Evolutionary conservation across 2,113 vertebrate genomes (phyloP).

Genomic region (Aphelocoma coerulescens): DNA sequence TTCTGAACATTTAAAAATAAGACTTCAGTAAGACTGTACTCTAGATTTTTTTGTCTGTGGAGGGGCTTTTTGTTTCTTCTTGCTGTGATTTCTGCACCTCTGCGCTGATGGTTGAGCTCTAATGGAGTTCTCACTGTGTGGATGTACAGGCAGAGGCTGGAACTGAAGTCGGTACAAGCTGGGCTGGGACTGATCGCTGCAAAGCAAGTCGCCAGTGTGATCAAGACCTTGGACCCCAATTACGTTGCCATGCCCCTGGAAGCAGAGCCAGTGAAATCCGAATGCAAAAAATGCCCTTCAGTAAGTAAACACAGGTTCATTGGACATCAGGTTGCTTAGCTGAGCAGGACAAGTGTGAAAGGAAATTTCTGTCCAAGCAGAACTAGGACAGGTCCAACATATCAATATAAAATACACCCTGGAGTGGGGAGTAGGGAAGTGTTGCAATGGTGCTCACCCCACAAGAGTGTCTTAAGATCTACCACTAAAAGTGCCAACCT

Average conservation of each 20-base stretch:
- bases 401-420: not conserved
- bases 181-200: conserved; percentile 79
- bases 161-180: conserved; percentile 74
- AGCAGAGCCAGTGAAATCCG: conserved; percentile 74
- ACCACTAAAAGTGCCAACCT: not conserved
- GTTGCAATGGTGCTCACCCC: not conserved
- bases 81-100: not conserved
- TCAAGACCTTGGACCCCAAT: conserved; percentile 83
- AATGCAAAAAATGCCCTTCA: conserved; percentile 83
- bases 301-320: conserved; percentile 72
- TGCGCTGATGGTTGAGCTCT: not conserved
- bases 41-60: not conserved
- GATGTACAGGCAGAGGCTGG: conserved; percentile 81
- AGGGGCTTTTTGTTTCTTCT: not conserved
- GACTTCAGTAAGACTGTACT: not conserved
- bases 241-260: conserved; percentile 79
- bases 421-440: fast-evolving
- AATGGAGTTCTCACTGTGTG: not conserved
- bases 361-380: not conserved
- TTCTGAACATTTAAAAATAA: not conserved
- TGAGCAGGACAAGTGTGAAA: not conserved
- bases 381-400: not conserved
- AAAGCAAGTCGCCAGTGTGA: conserved; percentile 75
- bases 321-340: not conserved
- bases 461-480: not conserved